These are phyloP conservation scores for Schizotus pectinicornis DNA, from an alignment of 2,888 invertebrate genomes.

Conservation along the genomic window DNA sequence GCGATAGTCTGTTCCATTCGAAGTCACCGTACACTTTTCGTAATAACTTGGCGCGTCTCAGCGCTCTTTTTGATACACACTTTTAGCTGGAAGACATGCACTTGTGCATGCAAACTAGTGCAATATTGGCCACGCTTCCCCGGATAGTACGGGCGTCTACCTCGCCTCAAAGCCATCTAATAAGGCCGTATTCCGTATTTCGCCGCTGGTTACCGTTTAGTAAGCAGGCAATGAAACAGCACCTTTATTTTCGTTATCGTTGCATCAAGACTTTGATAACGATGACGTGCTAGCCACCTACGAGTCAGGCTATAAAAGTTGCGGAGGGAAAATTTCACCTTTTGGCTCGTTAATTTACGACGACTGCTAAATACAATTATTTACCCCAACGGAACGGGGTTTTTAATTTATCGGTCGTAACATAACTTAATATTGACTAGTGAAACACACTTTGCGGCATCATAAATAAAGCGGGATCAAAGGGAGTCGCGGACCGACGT, in stretches of 20 bases:
- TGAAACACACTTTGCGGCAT: slow-evolving; percentile 44
- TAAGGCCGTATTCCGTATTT: slow-evolving; percentile 9
- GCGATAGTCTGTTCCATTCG: too few species aligned
- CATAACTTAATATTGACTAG: slow-evolving; percentile 44
- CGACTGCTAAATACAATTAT: slow-evolving; percentile 12
- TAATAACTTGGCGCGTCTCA: too few species aligned
- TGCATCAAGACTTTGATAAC: slow-evolving; percentile 6
- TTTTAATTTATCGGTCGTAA: slow-evolving; percentile 45
- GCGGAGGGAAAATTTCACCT: slow-evolving; percentile 2
- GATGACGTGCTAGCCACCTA: neutral
- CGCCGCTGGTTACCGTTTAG: too few species aligned
- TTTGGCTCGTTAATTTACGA: slow-evolving; percentile 15
- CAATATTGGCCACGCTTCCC: slow-evolving; percentile 17
- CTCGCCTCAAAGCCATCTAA: slow-evolving; percentile 19
- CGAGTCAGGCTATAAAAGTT: neutral
- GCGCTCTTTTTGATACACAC: neutral
- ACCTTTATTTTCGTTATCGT: too few species aligned
- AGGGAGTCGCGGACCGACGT: slow-evolving; percentile 38
- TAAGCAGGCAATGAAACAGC: too few species aligned
- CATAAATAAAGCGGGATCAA: slow-evolving; percentile 50
- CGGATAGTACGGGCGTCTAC: slow-evolving; percentile 14
- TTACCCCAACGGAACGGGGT: slow-evolving; percentile 34
- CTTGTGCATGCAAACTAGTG: slow-evolving; percentile 15
- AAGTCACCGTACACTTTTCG: too few species aligned
- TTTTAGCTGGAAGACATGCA: slow-evolving; percentile 16